Conservation (phyloP, 2,888 invertebrate genomes). For the Chesias legatella region DNA sequence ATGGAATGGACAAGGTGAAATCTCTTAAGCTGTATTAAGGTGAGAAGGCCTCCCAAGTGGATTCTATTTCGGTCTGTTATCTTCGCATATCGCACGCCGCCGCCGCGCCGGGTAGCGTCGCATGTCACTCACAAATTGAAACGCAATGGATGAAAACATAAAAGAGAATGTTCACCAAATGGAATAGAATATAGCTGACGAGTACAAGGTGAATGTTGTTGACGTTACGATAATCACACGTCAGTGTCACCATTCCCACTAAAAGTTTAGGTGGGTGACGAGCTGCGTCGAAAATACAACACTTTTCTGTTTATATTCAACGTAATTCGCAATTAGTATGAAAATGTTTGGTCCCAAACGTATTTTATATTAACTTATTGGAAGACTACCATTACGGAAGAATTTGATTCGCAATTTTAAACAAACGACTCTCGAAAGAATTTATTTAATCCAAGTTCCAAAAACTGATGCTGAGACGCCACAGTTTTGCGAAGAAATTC, state of each 20-base stretch:
- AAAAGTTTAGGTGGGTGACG: constrained; percentile 3
- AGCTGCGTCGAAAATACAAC: constrained; percentile 8
- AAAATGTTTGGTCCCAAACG: constrained; percentile 27
- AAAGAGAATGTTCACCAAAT: constrained; percentile 45
- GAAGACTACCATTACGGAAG: constrained; percentile 40
- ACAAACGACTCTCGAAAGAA: constrained; percentile 54
- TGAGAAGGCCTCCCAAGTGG: constrained; percentile 67
- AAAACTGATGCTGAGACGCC: constrained; percentile 65
- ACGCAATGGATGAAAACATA: constrained; percentile 50
- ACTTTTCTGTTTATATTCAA: constrained; percentile 16
- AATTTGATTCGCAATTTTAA: constrained; percentile 54
- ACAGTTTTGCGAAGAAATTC: constrained; percentile 67
- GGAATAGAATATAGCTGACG: constrained; percentile 27
- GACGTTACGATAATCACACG: constrained; percentile 17
- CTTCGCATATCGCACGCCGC: constrained; percentile 59
- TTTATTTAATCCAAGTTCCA: constrained; percentile 68
- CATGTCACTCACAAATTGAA: constrained; percentile 59
- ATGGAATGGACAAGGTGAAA: constrained; percentile 69
- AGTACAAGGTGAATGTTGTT: constrained; percentile 18
- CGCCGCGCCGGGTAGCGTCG: constrained; percentile 43
- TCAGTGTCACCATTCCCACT: constrained; percentile 12
- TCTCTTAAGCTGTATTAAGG: constrained; percentile 73
- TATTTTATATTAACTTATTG: constrained; percentile 42
- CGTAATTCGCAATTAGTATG: constrained; percentile 27
- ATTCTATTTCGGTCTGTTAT: constrained; percentile 48